phyloP scores from a whole-genome alignment of 2,888 invertebrate species.

The Phania funesta region DNA sequence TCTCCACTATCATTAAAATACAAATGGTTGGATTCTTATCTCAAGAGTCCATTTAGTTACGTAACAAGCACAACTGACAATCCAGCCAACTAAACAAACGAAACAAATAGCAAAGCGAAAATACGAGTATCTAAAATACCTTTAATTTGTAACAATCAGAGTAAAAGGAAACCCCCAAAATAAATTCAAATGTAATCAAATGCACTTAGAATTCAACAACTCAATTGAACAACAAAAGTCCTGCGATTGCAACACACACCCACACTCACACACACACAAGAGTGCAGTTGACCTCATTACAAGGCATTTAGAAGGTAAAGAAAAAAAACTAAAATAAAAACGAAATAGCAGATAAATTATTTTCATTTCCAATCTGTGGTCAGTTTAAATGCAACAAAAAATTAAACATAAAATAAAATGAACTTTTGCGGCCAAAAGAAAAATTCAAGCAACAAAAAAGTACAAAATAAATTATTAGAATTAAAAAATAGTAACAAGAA shows the following conservation, averaged over 20 bases:
- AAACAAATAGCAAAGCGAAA: slow-evolving; percentile 3
- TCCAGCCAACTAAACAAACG: slow-evolving; percentile 8
- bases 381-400: slow-evolving; percentile 19
- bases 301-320: slow-evolving; percentile 34
- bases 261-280: background rate
- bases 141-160: slow-evolving; percentile 56
- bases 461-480: background rate
- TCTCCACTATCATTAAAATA: background rate
- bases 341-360: slow-evolving; percentile 9
- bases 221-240: slow-evolving; percentile 29
- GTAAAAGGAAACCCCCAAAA: slow-evolving; percentile 35
- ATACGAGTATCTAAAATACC: too few species aligned
- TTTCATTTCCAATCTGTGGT: slow-evolving; percentile 19
- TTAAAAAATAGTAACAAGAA: background rate
- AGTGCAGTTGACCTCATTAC: slow-evolving; percentile 59
- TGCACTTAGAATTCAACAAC: slow-evolving; percentile 37
- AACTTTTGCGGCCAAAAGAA: background rate
- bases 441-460: background rate
- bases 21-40: slow-evolving; percentile 39
- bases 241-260: slow-evolving; percentile 20
- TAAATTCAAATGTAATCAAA: slow-evolving; percentile 50
- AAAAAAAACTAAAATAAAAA: background rate
- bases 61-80: slow-evolving; percentile 38
- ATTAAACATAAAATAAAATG: background rate
- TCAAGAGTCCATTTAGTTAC: slow-evolving; percentile 50